Evolutionary conservation across 2,888 invertebrate species (phyloP), one percentile per base, ranked within the genome.

Genomic region (Pinctada fucata): DNA sequence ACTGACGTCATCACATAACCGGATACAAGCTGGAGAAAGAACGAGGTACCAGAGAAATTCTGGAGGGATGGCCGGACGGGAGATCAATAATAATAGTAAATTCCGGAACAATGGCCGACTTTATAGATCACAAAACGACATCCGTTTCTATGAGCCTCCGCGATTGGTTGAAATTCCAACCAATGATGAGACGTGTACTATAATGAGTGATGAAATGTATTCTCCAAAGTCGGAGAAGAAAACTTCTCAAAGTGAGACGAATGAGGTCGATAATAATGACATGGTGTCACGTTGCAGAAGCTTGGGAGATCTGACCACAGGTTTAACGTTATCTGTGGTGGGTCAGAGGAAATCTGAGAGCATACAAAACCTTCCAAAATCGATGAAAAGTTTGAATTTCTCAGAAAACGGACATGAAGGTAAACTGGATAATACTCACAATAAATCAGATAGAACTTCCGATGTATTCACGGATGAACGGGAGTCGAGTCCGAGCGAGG

Each of bases 291-390:
- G 88, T 49, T 83, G 87, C 10, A 86, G 87, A 69, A 88, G 88
- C n/a, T 76, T 88, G 10, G 87, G 87, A 0, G 87, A 88, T 77
- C 80, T 88, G 67, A 79, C 85, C 47, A 81, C 86, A 2, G 88
- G 88, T 2, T 83, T 86, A 79, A 85, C 87, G 5, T 83, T 89
- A 50, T 85, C 87, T n/a, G 49, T 89, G 52, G 88, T 88, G 5
- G 88, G 88, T 8, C 88, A 89, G 80, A 84, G 86, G 65, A 88
- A 89, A 70, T 76, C 83, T 1, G 88, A 86, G 50, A 86, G 86
- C 74, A 79, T 85, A 52, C 81, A 82, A 48, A 82, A 78, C 51
- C 68, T 81, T 52, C 70, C 81, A 13, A 50, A 66, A 47, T 49
- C 67, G 3, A 16, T 51, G 16, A 58, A 58, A 13, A 6, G 13